phyloP scores from a whole-genome alignment of 2,797 vertebrate species.

The Pipistrellus pipistrellus region DNA sequence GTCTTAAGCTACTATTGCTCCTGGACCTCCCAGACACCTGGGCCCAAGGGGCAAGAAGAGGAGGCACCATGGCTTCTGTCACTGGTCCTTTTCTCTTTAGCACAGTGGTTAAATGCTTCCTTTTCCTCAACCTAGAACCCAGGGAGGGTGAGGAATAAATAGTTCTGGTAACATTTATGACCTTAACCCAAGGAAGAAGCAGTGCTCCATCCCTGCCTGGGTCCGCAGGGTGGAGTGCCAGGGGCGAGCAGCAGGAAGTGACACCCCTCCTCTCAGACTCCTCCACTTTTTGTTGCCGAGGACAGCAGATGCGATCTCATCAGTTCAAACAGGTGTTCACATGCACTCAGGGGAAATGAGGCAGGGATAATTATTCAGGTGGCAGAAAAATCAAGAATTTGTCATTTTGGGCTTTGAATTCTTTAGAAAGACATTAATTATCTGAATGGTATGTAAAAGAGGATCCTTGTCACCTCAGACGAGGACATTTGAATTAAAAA shows the following conservation, averaged over 20 bases:
- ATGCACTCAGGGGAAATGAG: neutral
- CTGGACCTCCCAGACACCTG: neutral
- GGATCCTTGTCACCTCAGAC: neutral
- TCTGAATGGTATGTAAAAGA: neutral
- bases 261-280: neutral
- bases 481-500: conserved; percentile 47
- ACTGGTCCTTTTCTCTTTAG: neutral
- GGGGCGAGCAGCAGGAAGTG: neutral
- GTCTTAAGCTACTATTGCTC: neutral
- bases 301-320: neutral
- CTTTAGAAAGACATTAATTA: conserved; percentile 53
- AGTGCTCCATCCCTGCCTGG: no score
- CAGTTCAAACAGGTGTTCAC: neutral
- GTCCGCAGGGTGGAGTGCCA: neutral
- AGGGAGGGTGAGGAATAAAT: neutral
- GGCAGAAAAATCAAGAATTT: conserved; percentile 46
- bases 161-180: neutral
- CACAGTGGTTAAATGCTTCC: neutral
- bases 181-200: neutral
- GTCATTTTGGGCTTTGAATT: conserved; percentile 28
- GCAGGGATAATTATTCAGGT: neutral
- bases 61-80: neutral
- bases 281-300: neutral
- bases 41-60: neutral
- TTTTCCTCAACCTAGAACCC: neutral